A percentile compares a stretch with the other conserved stretches of the same genome.
These are phyloP conservation scores for Schizaphis graminum DNA, from an alignment of 2,888 invertebrate species.

Conservation along the genomic window DNA sequence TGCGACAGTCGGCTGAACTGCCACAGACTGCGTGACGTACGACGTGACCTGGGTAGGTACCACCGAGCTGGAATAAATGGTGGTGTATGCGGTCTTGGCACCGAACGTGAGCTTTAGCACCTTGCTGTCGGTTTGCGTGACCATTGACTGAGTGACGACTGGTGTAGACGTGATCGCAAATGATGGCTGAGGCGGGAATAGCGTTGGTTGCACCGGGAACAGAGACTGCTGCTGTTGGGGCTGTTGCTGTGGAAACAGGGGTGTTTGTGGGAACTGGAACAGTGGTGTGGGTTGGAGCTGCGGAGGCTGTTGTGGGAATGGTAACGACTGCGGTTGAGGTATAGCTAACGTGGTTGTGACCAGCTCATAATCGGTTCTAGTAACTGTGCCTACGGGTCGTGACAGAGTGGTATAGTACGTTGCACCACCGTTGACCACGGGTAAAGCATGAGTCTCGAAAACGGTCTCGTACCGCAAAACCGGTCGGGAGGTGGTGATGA, in stretches of 20 bases:
- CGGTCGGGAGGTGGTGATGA: constrained; percentile 85
- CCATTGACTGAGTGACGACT: constrained; percentile 83
- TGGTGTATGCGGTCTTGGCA: constrained; percentile 90
- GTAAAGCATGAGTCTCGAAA: constrained; percentile 86
- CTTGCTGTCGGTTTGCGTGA: constrained; percentile 85
- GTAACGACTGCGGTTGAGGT: constrained; percentile 72
- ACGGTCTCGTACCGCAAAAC: constrained; percentile 82
- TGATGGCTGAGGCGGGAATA: constrained; percentile 77
- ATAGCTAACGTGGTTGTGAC: constrained; percentile 81
- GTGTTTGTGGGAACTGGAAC: constrained; percentile 69
- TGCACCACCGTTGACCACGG: constrained; percentile 81
- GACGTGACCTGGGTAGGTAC: constrained; percentile 88
- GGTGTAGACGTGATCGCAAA: constrained; percentile 85
- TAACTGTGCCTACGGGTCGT: constrained; percentile 82
- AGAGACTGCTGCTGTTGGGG: constrained; percentile 10
- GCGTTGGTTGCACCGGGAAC: constrained; percentile 72
- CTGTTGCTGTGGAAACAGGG: not conserved
- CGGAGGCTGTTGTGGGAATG: not conserved
- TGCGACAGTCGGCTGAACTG: constrained; percentile 78
- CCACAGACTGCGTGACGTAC: constrained; percentile 84
- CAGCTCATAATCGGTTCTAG: constrained; percentile 83
- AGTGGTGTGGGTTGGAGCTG: constrained; percentile 68
- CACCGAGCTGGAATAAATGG: constrained; percentile 85
- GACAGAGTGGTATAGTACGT: constrained; percentile 85
- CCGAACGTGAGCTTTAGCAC: constrained; percentile 88